Conservation (phyloP, 2,113 vertebrate genomes). For the Mirza zaza region DNA sequence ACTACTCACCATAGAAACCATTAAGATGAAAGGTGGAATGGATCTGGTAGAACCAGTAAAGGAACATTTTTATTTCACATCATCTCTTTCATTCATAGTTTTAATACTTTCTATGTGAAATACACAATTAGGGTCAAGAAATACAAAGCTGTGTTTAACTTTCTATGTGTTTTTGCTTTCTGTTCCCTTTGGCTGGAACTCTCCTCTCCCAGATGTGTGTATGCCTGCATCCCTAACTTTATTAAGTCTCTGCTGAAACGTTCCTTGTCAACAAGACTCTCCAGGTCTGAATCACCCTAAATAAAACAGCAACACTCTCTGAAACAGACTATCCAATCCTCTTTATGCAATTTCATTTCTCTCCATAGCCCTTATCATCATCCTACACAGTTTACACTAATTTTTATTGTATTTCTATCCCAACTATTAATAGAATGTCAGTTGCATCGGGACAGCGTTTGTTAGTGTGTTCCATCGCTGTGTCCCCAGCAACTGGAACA, state of each 20-base stretch:
- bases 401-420: background rate
- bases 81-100: background rate
- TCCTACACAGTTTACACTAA: background rate
- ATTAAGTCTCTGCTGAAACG: background rate
- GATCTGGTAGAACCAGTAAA: background rate
- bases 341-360: background rate
- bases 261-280: background rate
- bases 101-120: background rate
- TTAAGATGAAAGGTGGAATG: background rate
- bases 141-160: background rate
- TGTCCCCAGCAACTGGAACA: background rate
- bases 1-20: background rate
- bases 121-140: background rate
- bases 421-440: background rate
- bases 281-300: background rate
- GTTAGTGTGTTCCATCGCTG: background rate
- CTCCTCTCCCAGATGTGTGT: background rate
- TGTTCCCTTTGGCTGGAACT: background rate
- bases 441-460: background rate
- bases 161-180: background rate
- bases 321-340: background rate
- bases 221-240: background rate
- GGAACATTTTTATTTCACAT: background rate
- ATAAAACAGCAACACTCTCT: background rate
- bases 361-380: background rate